phyloP scores from a whole-genome alignment of 2,888 invertebrate genomes.

The Metalampra italica region DNA sequence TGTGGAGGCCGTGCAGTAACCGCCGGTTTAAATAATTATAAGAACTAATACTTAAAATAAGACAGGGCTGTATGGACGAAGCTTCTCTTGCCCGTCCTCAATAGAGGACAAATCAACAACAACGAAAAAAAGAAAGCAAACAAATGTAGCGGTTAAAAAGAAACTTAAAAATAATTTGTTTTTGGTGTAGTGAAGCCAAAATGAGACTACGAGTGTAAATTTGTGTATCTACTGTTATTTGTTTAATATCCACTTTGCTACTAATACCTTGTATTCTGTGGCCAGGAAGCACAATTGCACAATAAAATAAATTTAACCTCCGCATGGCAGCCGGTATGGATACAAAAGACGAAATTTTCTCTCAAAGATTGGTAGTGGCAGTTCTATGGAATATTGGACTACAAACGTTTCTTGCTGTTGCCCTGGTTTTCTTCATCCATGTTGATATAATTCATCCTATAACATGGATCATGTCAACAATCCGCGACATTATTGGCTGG shows the following conservation, averaged over 20 bases:
- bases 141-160: not conserved
- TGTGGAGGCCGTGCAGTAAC: no score
- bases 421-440: constrained; percentile 78
- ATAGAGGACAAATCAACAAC: no score
- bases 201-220: not conserved
- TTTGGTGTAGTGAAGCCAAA: not conserved
- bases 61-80: no score
- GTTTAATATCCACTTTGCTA: no score
- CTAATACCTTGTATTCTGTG: no score
- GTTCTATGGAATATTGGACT: constrained; percentile 79
- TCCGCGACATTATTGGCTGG: constrained; percentile 78
- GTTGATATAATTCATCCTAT: constrained; percentile 81
- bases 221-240: no score
- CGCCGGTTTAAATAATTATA: no score
- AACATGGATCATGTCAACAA: constrained; percentile 80
- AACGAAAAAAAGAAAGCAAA: no score
- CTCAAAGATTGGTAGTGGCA: constrained; percentile 79
- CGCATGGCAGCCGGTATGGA: constrained; percentile 47
- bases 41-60: no score
- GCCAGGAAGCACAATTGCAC: no score
- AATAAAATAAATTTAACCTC: not conserved
- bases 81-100: no score
- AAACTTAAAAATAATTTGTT: no score
- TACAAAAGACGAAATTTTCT: constrained; percentile 75
- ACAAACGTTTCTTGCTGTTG: constrained; percentile 70